Conservation (phyloP, 2,888 invertebrate species). For the Drosophila falleni region DNA sequence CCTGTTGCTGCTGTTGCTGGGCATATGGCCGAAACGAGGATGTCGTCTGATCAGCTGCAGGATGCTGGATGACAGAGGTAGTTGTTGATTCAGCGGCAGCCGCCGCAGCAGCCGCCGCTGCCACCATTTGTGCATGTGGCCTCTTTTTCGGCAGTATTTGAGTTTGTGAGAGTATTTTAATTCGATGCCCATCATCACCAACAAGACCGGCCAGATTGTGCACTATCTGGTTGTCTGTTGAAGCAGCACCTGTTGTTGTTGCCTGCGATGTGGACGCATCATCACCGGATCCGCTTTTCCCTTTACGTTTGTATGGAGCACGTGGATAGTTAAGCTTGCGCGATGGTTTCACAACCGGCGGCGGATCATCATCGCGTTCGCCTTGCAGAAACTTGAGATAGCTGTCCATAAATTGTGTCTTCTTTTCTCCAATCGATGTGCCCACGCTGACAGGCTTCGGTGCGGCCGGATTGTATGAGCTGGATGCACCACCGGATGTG, state of each 20-base stretch:
- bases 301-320: conserved; percentile 72
- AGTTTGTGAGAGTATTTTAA: conserved; percentile 85
- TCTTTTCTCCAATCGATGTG: conserved; percentile 83
- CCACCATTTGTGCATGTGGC: conserved; percentile 85
- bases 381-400: conserved; percentile 92
- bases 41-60: conserved; percentile 66
- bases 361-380: conserved; percentile 92
- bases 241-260: conserved; percentile 23
- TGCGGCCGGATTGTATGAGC: conserved; percentile 67
- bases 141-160: conserved; percentile 85
- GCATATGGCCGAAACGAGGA: conserved; percentile 83
- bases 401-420: conserved; percentile 93
- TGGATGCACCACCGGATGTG: conserved; percentile 26
- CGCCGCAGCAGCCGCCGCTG: conserved; percentile 82
- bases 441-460: conserved; percentile 82
- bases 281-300: conserved; percentile 61
- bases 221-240: conserved; percentile 52
- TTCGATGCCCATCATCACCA: conserved; percentile 84
- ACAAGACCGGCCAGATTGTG: conserved; percentile 60
- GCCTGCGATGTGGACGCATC: conserved; percentile 66
- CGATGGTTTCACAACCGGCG: conserved; percentile 87
- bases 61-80: conserved; percentile 82
- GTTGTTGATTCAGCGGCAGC: conserved; percentile 83
- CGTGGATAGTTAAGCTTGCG: conserved; percentile 83
- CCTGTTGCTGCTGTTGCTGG: conserved; percentile 74